A percentile compares a stretch with the other conserved stretches of the same genome.
Conservation (phyloP, 2,797 vertebrate species). For the Microchirus variegatus region DNA sequence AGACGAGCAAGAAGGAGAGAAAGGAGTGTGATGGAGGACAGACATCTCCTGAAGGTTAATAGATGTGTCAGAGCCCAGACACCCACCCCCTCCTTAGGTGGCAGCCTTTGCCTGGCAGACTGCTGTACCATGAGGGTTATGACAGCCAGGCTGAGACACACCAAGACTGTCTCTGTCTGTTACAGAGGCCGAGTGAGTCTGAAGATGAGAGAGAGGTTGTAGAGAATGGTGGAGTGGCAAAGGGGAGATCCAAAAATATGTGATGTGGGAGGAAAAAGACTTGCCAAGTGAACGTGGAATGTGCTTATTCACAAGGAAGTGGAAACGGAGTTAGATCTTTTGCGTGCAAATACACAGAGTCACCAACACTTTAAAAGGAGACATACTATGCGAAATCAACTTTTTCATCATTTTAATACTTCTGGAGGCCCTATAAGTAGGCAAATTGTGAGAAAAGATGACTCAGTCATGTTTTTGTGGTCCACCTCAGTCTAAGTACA, state of each 20-base stretch:
- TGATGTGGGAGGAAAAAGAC: slow-evolving; percentile 14
- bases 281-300: slow-evolving; percentile 4
- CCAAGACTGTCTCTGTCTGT: slow-evolving; percentile 42
- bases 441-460: too few relatives aligned
- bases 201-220: slow-evolving; percentile 45
- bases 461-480: too few relatives aligned
- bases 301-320: not conserved
- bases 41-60: slow-evolving; percentile 76
- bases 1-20: slow-evolving; percentile 34
- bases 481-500: too few relatives aligned
- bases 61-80: slow-evolving; percentile 69
- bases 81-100: slow-evolving; percentile 45
- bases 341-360: not conserved
- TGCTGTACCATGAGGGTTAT: slow-evolving; percentile 55
- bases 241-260: slow-evolving; percentile 11
- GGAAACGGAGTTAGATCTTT: not conserved
- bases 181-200: slow-evolving; percentile 25
- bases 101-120: slow-evolving; percentile 50
- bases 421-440: too few relatives aligned
- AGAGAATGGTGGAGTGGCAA: slow-evolving; percentile 11
- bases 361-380: slow-evolving; percentile 1
- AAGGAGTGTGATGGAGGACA: slow-evolving; percentile 36
- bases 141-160: slow-evolving; percentile 52
- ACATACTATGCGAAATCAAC: too few relatives aligned
- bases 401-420: too few relatives aligned